phyloP scores from a whole-genome alignment of 1,140 invertebrate species.

The Drosophila cardini region DNA sequence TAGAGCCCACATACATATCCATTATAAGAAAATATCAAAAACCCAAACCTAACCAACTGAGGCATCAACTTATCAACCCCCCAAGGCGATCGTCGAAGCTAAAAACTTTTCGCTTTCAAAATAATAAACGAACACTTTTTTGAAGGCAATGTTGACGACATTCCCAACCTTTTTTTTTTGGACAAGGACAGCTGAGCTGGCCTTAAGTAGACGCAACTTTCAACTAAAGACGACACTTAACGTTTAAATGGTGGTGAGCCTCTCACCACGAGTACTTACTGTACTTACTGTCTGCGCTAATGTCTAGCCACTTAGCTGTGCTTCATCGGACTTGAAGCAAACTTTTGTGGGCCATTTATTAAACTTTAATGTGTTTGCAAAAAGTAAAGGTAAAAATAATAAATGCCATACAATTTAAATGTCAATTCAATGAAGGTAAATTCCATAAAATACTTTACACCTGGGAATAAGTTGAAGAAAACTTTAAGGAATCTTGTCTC shows the following conservation, averaged over 20 bases:
- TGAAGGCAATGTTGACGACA: constrained; percentile 17
- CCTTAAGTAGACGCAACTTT: constrained; percentile 71
- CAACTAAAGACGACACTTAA: constrained; percentile 52
- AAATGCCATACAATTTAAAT: not conserved
- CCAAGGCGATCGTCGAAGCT: constrained; percentile 37
- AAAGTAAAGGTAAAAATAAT: not conserved
- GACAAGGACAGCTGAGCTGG: constrained; percentile 24
- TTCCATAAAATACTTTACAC: not conserved
- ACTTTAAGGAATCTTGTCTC: too few species aligned
- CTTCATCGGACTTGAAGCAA: constrained; percentile 18
- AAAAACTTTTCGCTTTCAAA: constrained; percentile 68
- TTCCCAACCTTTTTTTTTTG: constrained; percentile 20
- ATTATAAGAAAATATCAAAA: constrained; percentile 54
- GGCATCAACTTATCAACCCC: constrained; percentile 23
- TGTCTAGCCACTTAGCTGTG: constrained; percentile 53
- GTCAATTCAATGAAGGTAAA: not conserved
- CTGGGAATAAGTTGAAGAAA: not conserved
- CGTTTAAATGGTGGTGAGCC: constrained; percentile 31
- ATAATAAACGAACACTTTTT: constrained; percentile 74
- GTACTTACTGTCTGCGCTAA: constrained; percentile 36
- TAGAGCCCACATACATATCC: constrained; percentile 43
- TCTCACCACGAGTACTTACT: not conserved
- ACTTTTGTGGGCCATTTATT: constrained; percentile 36
- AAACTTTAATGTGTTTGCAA: constrained; percentile 23
- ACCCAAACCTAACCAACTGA: not conserved